These are phyloP conservation scores for Lepus oiostolus DNA, from an alignment of 2,797 vertebrate genomes.

Conservation along the genomic window DNA sequence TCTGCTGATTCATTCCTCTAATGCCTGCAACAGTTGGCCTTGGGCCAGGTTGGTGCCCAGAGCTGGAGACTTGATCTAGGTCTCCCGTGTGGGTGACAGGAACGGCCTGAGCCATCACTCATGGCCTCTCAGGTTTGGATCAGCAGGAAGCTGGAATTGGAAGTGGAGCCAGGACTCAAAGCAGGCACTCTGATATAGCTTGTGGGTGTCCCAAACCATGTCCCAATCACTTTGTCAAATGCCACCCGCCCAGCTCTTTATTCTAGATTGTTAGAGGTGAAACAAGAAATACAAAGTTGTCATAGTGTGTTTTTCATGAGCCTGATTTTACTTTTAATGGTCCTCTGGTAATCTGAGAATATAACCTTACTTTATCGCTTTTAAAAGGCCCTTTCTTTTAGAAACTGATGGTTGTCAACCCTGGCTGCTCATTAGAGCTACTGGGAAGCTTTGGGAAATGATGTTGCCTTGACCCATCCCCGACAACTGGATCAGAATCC, in stretches of 20 bases:
- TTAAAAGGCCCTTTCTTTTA: constrained; percentile 45
- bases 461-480: background rate
- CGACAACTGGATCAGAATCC: background rate
- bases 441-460: background rate
- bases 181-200: too few relatives aligned
- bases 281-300: background rate
- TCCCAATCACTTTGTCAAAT: too few relatives aligned
- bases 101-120: too few relatives aligned
- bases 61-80: too few relatives aligned
- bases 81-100: too few relatives aligned
- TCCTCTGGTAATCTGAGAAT: background rate
- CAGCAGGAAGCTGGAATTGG: too few relatives aligned
- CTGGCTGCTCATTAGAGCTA: background rate
- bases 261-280: background rate
- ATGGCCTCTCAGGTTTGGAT: too few relatives aligned
- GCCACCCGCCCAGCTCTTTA: background rate
- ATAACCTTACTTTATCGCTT: background rate
- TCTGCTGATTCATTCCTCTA: too few relatives aligned
- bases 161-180: too few relatives aligned
- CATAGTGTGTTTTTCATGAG: background rate
- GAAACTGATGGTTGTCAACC: constrained; percentile 24
- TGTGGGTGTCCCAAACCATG: too few relatives aligned
- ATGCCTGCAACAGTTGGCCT: too few relatives aligned
- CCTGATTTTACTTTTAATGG: constrained; percentile 46
- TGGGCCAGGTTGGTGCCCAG: too few relatives aligned